Base-by-base conservation (phyloP, 2,888 invertebrate genomes). In the Tanypteryx hageni region DNA sequence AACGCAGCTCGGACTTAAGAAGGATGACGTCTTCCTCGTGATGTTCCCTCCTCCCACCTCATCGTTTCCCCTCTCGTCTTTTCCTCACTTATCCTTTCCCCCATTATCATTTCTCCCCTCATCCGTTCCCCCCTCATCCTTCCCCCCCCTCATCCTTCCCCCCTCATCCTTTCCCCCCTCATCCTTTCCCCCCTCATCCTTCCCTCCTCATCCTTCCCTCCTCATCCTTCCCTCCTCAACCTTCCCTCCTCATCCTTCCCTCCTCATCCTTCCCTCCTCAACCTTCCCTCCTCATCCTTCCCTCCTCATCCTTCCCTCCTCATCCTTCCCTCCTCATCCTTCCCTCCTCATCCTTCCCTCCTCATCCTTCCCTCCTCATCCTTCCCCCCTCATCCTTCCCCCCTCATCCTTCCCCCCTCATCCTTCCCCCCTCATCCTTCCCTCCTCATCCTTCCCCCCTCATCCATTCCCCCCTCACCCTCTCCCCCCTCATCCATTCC, bases 1-100 rank as follows among this genome's bases (percentile, higher is more conserved):
- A 44, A 44, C 44, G 44, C 44, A 44, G 1, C 44, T 44, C 44
- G 3, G 44, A 44, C 44, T 44, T 5, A 3, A 1, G 44, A 5
- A 1, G 44, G 44, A 44, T 44, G 44, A 44, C 44, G 5, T 96
- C 94, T 94, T 94, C 95, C 95, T 95, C 95, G n/a, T n/a, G n/a
- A n/a, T n/a, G n/a, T n/a, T n/a, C 92, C 8, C 31, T 14, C 58
- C 85, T 31, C 68, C 59, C 84, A 61, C 56, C n/a, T 81, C 61
- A 85, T 86, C 64, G 44, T 59, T 91, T 27, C 68, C 92, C 76
- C 59, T 82, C 85, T 31, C 31, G 11, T 85, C 8, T n/a, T 16
- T 31, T 31, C 85, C 7, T 16, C 86, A 89, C 3, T n/a, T 81
- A 18, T 22, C 44, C 22, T n/a, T n/a, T n/a, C n/a, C n/a, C n/a